Evolutionary conservation across 1,140 invertebrate genomes (phyloP).

Genomic region (Acarapis woodi): DNA sequence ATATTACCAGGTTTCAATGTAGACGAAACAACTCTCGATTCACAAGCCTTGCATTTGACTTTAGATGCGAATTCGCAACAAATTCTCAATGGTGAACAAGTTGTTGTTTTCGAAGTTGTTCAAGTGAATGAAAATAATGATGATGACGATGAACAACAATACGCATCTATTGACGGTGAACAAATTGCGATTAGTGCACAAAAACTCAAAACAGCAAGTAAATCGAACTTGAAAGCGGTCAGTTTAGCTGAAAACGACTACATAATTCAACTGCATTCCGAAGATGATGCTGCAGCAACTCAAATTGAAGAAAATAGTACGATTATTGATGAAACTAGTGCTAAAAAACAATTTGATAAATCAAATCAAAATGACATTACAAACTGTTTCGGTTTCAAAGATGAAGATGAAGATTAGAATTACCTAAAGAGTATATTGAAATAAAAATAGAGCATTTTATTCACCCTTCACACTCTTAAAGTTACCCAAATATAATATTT

Average conservation of each 20-base stretch:
- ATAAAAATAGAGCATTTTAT: too few species aligned
- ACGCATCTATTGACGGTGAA: background rate
- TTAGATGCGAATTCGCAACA: slow-evolving; percentile 8
- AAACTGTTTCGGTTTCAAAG: slow-evolving; percentile 59
- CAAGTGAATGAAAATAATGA: slow-evolving; percentile 16
- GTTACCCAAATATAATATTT: too few species aligned
- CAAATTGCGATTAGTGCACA: background rate
- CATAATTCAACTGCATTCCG: slow-evolving; percentile 2
- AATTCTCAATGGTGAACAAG: slow-evolving; percentile 6
- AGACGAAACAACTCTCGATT: background rate
- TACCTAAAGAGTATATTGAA: too few species aligned
- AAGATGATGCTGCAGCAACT: slow-evolving; percentile 3
- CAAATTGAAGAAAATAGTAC: background rate
- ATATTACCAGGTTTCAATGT: slow-evolving; percentile 3
- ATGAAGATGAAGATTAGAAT: slow-evolving; percentile 9
- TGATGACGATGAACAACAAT: background rate
- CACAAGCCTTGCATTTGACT: slow-evolving; percentile 5
- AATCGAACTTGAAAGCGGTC: background rate
- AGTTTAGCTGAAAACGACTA: slow-evolving; percentile 1
- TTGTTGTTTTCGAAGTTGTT: slow-evolving; percentile 14
- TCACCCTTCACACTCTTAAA: too few species aligned
- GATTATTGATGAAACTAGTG: slow-evolving; percentile 2
- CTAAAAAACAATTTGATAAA: slow-evolving; percentile 16
- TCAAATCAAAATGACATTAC: slow-evolving; percentile 39
- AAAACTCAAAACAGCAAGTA: background rate